phyloP scores from a whole-genome alignment of 1,140 invertebrate genomes.

The Thaumetopoea pityocampa region DNA sequence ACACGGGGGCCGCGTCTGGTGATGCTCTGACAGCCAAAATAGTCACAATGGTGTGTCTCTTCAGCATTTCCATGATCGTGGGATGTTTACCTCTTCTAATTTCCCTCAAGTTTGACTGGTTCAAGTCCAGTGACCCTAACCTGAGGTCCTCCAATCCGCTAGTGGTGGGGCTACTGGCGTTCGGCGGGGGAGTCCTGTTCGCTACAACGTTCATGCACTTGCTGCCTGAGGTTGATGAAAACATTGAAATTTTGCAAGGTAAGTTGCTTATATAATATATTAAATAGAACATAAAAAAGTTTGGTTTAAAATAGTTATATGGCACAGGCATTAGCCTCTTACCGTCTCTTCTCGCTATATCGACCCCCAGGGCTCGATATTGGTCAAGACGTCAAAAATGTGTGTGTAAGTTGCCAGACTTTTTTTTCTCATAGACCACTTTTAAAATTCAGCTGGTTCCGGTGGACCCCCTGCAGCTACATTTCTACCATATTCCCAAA shows the following conservation, averaged over 20 bases:
- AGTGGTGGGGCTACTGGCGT: slow-evolving; percentile 80
- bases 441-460: too few relatives aligned
- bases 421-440: too few relatives aligned
- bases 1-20: slow-evolving; percentile 23
- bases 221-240: slow-evolving; percentile 90
- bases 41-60: slow-evolving; percentile 83
- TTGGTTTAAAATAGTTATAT: too few relatives aligned
- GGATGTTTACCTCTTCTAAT: slow-evolving; percentile 82
- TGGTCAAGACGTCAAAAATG: too few relatives aligned
- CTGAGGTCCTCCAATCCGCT: slow-evolving; percentile 62
- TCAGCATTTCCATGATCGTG: slow-evolving; percentile 80
- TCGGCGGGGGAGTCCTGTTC: slow-evolving; percentile 94
- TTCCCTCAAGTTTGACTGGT: slow-evolving; percentile 80
- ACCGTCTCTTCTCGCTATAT: too few relatives aligned
- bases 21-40: slow-evolving; percentile 78
- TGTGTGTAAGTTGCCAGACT: too few relatives aligned
- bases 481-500: too few relatives aligned
- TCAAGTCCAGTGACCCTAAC: slow-evolving; percentile 55
- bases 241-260: slow-evolving; percentile 77
- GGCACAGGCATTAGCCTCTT: too few relatives aligned
- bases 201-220: slow-evolving; percentile 94
- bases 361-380: too few relatives aligned
- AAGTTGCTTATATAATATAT: too few relatives aligned
- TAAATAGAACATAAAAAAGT: too few relatives aligned
- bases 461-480: too few relatives aligned